Evolutionary conservation across 2,888 invertebrate genomes (phyloP).

Genomic region (Ophion obscuratus): DNA sequence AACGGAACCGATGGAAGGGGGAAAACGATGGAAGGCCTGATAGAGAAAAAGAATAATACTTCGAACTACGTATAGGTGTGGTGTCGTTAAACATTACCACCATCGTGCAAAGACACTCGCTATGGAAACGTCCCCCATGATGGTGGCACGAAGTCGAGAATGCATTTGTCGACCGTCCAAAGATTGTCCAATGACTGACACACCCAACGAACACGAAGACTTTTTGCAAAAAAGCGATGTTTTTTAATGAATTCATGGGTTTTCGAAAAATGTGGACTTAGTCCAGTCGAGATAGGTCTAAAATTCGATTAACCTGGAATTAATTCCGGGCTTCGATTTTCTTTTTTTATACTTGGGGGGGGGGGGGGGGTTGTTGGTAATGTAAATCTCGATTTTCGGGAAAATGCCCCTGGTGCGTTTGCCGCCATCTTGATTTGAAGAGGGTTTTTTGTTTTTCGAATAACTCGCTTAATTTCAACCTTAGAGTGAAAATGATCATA

Average conservation of each 20-base stretch:
- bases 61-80: not conserved
- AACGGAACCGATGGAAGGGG: not conserved
- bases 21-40: not conserved
- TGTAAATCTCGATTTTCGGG: too few relatives aligned
- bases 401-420: too few relatives aligned
- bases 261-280: not conserved
- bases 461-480: too few relatives aligned
- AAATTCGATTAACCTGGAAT: too few relatives aligned
- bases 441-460: too few relatives aligned
- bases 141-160: not conserved
- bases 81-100: conserved; percentile 21
- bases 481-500: too few relatives aligned
- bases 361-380: too few relatives aligned
- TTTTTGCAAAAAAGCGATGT: not conserved
- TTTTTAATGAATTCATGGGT: not conserved
- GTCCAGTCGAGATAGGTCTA: too few relatives aligned
- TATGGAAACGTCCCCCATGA: not conserved
- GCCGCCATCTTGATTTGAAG: too few relatives aligned
- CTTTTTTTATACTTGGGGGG: too few relatives aligned
- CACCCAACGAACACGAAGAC: conserved; percentile 12
- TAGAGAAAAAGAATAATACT: conserved; percentile 16
- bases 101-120: conserved; percentile 16
- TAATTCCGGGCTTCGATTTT: too few relatives aligned
- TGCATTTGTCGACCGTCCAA: conserved; percentile 6
- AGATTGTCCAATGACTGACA: conserved; percentile 21